Percentiles rank a stretch among this genome's conserved stretches.
phyloP scores from a whole-genome alignment of 2,113 vertebrate genomes.

The Galbula dea region DNA sequence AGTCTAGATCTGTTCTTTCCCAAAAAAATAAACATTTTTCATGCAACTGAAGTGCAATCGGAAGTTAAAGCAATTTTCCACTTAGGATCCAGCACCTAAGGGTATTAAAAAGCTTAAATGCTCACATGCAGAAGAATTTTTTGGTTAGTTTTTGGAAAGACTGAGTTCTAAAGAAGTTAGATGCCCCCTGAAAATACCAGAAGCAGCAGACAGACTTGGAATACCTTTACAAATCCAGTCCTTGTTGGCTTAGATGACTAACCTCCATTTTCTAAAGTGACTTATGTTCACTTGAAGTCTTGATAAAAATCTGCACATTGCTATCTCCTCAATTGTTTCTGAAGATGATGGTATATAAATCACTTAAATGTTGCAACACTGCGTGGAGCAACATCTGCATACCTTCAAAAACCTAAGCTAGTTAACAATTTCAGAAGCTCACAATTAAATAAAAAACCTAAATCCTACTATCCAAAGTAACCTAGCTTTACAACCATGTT shows the following conservation, averaged over 20 bases:
- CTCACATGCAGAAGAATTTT: background rate
- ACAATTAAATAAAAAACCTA: background rate
- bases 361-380: background rate
- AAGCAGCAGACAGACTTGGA: background rate
- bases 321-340: background rate
- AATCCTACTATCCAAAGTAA: background rate
- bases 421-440: background rate
- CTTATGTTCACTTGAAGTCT: background rate
- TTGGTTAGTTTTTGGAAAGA: background rate
- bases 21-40: background rate
- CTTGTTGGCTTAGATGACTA: background rate
- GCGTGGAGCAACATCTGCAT: background rate
- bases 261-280: slow-evolving; percentile 15
- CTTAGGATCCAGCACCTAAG: background rate
- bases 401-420: background rate
- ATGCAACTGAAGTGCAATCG: background rate
- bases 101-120: background rate
- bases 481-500: background rate
- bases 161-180: background rate
- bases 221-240: background rate
- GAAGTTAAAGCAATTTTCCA: background rate
- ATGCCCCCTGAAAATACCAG: background rate
- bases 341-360: background rate
- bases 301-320: slow-evolving; percentile 64
- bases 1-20: background rate